These are phyloP conservation scores for Tridacna crocea DNA, from an alignment of 2,888 invertebrate genomes.

Conservation along the genomic window DNA sequence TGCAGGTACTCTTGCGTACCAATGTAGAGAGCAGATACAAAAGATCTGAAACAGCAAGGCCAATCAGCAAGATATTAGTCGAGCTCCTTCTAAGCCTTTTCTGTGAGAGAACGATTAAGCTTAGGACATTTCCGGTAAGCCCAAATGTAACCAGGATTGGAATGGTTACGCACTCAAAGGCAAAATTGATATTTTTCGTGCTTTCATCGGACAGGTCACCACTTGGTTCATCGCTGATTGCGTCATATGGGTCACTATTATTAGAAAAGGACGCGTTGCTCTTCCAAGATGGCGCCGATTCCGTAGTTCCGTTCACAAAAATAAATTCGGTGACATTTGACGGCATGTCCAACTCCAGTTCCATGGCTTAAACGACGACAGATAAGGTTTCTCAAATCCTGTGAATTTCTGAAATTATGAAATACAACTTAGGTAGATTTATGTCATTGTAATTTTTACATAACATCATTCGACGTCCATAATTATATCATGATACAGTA, in stretches of 20 bases:
- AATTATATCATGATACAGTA: no score
- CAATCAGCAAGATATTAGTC: slow-evolving; percentile 30
- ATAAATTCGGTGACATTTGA: no score
- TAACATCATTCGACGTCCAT: no score
- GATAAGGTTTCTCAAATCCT: no score
- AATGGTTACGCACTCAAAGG: slow-evolving; percentile 40
- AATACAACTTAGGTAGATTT: no score
- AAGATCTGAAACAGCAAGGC: slow-evolving; percentile 34
- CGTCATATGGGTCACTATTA: not conserved
- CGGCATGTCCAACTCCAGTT: no score
- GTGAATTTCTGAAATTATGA: no score
- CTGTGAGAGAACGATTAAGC: slow-evolving; percentile 32
- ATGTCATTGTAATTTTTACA: no score
- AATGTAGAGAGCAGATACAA: slow-evolving; percentile 37
- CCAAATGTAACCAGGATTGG: slow-evolving; percentile 45
- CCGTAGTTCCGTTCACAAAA: not conserved
- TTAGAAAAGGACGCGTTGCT: not conserved
- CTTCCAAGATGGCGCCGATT: not conserved
- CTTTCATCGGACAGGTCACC: not conserved
- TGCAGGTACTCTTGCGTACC: slow-evolving; percentile 29
- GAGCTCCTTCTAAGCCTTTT: slow-evolving; percentile 18
- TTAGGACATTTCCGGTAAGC: slow-evolving; percentile 36
- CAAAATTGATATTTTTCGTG: not conserved
- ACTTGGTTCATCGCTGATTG: not conserved
- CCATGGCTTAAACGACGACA: no score